Conservation (phyloP, 2,888 invertebrate genomes). For the Drosophila affinis region DNA sequence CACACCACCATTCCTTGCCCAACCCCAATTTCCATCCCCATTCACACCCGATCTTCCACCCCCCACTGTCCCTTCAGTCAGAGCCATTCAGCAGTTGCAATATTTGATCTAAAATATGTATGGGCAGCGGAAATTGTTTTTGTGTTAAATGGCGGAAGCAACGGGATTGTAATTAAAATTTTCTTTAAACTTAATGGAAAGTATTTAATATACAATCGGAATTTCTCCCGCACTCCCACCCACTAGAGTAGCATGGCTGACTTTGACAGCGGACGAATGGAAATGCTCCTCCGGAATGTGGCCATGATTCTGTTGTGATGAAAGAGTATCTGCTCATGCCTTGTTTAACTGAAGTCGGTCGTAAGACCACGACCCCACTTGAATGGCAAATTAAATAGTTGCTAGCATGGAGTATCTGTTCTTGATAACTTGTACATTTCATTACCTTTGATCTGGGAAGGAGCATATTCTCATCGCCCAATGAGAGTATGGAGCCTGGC, state of each 20-base stretch:
- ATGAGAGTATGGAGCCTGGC: not conserved
- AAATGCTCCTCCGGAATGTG: constrained; percentile 15
- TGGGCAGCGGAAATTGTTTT: constrained; percentile 65
- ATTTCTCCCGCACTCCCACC: constrained; percentile 4
- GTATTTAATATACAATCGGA: constrained; percentile 39
- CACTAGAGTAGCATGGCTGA: not conserved
- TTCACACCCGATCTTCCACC: not conserved
- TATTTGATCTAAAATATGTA: constrained; percentile 52
- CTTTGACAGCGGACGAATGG: not conserved
- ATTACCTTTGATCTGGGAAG: constrained; percentile 31
- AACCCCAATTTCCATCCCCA: not conserved
- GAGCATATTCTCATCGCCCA: constrained; percentile 1
- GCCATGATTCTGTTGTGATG: constrained; percentile 17
- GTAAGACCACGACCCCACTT: not conserved
- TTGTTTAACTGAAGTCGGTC: constrained; percentile 20
- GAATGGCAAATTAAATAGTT: constrained; percentile 2
- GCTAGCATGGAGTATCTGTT: constrained; percentile 1
- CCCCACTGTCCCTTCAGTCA: constrained; percentile 2
- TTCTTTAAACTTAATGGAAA: constrained; percentile 48
- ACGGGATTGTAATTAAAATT: constrained; percentile 63
- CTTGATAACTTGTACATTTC: constrained; percentile 30
- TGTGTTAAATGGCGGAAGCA: constrained; percentile 51
- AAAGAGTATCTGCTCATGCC: not conserved
- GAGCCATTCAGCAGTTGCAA: constrained; percentile 41
- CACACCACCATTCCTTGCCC: constrained; percentile 6